These are phyloP conservation scores for Esox lucius DNA, from an alignment of 2,797 vertebrate genomes.

Conservation along the genomic window DNA sequence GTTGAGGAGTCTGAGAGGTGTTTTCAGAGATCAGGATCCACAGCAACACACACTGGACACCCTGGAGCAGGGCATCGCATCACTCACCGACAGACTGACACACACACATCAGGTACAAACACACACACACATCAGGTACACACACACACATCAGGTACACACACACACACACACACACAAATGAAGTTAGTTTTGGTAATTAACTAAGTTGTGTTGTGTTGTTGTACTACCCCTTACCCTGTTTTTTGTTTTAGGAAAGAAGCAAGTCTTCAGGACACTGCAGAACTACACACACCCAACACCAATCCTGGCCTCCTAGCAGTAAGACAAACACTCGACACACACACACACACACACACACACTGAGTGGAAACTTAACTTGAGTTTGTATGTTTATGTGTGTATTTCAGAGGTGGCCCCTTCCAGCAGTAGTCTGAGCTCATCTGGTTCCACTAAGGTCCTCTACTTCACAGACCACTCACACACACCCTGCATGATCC, in stretches of 20 bases:
- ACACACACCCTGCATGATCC: conserved; percentile 95
- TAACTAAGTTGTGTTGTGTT: no score
- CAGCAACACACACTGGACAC: conserved; percentile 98
- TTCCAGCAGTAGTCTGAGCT: conserved; percentile 81
- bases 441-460: conserved; percentile 89
- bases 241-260: no score
- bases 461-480: conserved; percentile 96
- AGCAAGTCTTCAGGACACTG: no score
- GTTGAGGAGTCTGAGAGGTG: conserved; percentile 90
- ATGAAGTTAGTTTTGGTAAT: no score
- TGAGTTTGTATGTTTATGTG: background rate
- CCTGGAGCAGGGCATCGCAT: conserved; percentile 93
- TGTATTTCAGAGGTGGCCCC: conserved; percentile 78
- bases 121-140: conserved; percentile 18
- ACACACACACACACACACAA: background rate
- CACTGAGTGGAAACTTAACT: no score
- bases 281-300: conserved; percentile 51
- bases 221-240: no score
- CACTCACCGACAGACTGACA: conserved; percentile 90
- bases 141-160: conserved; percentile 15
- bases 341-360: background rate
- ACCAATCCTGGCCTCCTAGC: conserved; percentile 83
- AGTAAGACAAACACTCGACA: conserved; percentile 74
- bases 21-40: conserved; percentile 91
- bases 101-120: conserved; percentile 74